Base-by-base conservation (phyloP, 2,797 vertebrate species). In the Periophthalmus magnuspinnatus region DNA sequence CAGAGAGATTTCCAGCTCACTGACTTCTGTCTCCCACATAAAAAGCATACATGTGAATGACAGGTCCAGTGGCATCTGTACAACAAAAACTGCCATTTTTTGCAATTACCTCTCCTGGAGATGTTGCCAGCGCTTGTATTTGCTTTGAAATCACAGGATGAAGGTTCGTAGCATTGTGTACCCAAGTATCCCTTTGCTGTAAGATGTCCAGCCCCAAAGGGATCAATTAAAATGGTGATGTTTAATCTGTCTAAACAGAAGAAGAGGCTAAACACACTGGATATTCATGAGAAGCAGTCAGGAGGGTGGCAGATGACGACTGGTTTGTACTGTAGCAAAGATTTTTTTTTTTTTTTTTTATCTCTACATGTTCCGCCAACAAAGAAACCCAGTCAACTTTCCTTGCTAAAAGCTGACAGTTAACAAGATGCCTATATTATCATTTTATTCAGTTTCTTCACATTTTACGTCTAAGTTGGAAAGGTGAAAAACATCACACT, bases 221-320 rank as follows among this genome's bases (percentile, higher is more conserved):
- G 90, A 93, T 93, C 92, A 93, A 94, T 94, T 93, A 93, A 91
- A 90, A 85, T 79, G 81, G 76, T 86, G 85, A 91, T 88, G 86
- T 84, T 90, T 91, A 90, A 90, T 92, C 76, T 89, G 79, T 87
- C 79, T 79, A 67, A 68, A 76, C 73, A 73, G 21, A 47, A 63
- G 34, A 66, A 68, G 55, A 67, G 65, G 69, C 74, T 33, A 65
- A 56, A 34, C 41, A 75, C 75, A 69, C 70, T 77, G 52, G 69
- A 75, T 80, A 78, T 88, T 88, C 86, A 88, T 82, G 76, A 86
- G 71, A 80, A 63, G 67, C 70, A 63, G 13, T 68, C 0, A 5
- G 68, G 70, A 67, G 70, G 76, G 70, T 69, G 58, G 68, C 14
- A 22, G 54, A 45, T 62, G 56, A 50, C 45, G 5, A 24, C 61